Conservation (phyloP, 2,888 invertebrate species). For the Plagodis pulveraria region DNA sequence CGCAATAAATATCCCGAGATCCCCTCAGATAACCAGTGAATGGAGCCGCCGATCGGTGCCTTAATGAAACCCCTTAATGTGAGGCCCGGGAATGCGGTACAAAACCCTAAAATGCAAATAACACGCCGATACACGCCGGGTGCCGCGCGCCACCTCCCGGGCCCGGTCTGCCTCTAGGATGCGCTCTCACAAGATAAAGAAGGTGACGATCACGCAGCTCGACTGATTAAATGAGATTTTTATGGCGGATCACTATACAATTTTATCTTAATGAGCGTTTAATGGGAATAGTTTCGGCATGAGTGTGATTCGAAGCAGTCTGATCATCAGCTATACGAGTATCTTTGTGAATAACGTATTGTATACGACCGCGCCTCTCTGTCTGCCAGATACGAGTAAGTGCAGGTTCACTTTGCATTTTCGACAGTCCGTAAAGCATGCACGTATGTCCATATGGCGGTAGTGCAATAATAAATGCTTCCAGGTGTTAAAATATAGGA, state of each 20-base stretch:
- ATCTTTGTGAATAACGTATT: no score
- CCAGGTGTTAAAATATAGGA: no score
- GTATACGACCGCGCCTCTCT: neutral
- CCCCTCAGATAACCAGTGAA: slow-evolving; percentile 65
- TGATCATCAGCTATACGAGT: neutral
- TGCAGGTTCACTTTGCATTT: no score
- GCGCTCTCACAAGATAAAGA: slow-evolving; percentile 48
- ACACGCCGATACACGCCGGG: slow-evolving; percentile 40
- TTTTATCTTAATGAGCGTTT: slow-evolving; percentile 23
- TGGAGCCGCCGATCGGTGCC: slow-evolving; percentile 39
- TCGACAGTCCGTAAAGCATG: no score
- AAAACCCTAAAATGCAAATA: slow-evolving; percentile 62
- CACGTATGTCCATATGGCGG: no score
- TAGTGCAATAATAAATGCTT: no score
- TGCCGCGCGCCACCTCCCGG: no score
- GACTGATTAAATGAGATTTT: slow-evolving; percentile 61
- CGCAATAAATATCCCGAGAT: slow-evolving; percentile 78
- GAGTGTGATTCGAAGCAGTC: neutral
- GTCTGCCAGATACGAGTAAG: neutral
- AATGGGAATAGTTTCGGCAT: slow-evolving; percentile 8
- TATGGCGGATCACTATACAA: slow-evolving; percentile 57
- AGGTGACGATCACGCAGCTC: slow-evolving; percentile 61
- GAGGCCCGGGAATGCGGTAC: slow-evolving; percentile 57
- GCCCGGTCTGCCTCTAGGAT: neutral
- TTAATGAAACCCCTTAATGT: slow-evolving; percentile 52